Evolutionary conservation across 2,888 invertebrate species (phyloP).

Genomic region (Nephrotoma flavescens): DNA sequence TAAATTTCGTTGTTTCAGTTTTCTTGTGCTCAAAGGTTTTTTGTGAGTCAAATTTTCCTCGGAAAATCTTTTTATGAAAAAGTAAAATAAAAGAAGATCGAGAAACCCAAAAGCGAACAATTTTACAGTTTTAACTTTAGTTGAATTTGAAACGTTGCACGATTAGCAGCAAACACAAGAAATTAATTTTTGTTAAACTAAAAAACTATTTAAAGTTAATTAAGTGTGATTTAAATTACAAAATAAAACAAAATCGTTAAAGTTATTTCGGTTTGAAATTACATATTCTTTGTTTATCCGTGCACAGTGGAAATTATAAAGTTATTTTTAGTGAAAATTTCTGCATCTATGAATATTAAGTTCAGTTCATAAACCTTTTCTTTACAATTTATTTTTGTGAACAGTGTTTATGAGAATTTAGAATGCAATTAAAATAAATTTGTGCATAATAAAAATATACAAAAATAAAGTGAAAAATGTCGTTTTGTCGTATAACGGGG

Average conservation of each 20-base stretch:
- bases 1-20: not conserved
- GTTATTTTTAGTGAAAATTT: not conserved
- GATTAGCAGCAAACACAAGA: not conserved
- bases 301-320: not conserved
- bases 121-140: not conserved
- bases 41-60: not conserved
- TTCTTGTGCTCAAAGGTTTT: not conserved
- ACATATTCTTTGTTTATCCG: not conserved
- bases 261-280: not conserved
- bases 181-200: not conserved
- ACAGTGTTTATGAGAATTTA: not conserved
- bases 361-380: not conserved
- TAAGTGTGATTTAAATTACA: not conserved
- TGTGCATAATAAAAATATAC: not conserved
- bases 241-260: not conserved
- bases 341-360: not conserved
- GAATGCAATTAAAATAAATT: not conserved
- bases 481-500: slow-evolving; percentile 69
- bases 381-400: not conserved
- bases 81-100: not conserved
- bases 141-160: not conserved
- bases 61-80: not conserved
- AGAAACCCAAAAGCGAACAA: not conserved
- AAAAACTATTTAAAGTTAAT: not conserved
- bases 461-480: slow-evolving; percentile 31